phyloP scores from a whole-genome alignment of 2,797 vertebrate species.

The Picus viridis region DNA sequence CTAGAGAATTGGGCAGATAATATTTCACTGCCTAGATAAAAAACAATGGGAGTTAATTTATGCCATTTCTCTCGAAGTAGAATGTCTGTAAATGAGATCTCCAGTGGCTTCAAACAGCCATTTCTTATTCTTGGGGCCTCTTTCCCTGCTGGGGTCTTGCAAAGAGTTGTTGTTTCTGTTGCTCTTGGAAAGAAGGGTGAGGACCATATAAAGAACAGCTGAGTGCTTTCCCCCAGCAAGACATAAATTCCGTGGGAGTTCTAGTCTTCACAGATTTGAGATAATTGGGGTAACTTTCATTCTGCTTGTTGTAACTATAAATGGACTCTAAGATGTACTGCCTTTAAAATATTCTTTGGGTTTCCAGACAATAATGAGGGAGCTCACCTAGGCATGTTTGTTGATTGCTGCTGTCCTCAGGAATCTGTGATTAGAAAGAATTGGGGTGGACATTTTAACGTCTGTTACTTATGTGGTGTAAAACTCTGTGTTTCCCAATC shows the following conservation, averaged over 20 bases:
- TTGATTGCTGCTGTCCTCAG: not conserved
- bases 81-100: slow-evolving; percentile 5
- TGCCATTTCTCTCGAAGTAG: slow-evolving; percentile 10
- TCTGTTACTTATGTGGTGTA: not conserved
- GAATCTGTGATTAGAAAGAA: not conserved
- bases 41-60: slow-evolving; percentile 46
- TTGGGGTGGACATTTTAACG: not conserved
- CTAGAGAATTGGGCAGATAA: not conserved
- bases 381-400: not conserved
- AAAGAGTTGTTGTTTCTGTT: not conserved
- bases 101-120: slow-evolving; percentile 14
- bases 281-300: not conserved
- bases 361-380: not conserved
- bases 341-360: not conserved
- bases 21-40: slow-evolving; percentile 51
- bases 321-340: not conserved
- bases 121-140: slow-evolving; percentile 31
- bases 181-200: not conserved
- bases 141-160: not conserved
- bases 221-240: not conserved
- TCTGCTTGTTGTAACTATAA: not conserved
- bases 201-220: not conserved
- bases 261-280: not conserved
- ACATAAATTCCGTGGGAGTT: not conserved
- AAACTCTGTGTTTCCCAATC: not conserved